Conservation (phyloP, 1,140 invertebrate species). For the Neodiprion pinetum region DNA sequence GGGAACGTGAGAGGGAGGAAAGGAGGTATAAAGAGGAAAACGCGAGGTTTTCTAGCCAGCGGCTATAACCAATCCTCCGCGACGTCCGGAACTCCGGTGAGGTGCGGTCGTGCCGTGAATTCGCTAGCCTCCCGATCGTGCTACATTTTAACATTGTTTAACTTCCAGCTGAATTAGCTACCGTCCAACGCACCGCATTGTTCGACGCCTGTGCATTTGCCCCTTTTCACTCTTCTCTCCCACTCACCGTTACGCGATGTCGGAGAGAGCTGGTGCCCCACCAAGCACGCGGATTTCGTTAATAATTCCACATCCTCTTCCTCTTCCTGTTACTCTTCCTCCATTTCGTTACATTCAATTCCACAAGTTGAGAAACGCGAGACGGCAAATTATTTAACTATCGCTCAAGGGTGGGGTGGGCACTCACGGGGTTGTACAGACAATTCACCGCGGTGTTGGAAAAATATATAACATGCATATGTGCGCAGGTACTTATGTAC, state of each 20-base stretch:
- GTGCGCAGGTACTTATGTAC: neutral
- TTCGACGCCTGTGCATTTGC: constrained; percentile 14
- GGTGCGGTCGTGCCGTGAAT: constrained; percentile 1
- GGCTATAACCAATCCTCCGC: neutral
- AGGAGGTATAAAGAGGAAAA: neutral
- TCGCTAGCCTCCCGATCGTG: neutral
- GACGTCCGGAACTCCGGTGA: neutral
- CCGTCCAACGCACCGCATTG: constrained; percentile 24
- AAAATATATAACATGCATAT: neutral
- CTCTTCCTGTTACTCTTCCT: no score
- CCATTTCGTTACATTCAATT: no score
- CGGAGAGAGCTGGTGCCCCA: constrained; percentile 39
- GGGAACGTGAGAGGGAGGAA: neutral
- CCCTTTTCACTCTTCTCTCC: constrained; percentile 17
- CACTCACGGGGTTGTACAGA: no score
- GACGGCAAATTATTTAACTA: no score
- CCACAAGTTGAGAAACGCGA: no score
- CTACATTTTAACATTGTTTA: constrained; percentile 48
- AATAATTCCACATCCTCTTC: constrained; percentile 36
- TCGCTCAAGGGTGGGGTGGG: no score
- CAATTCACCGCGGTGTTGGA: no score
- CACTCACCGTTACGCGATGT: constrained; percentile 20
- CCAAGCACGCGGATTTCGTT: constrained; percentile 44
- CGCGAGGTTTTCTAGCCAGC: neutral
- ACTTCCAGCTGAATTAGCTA: constrained; percentile 55